Conservation (phyloP, 2,113 vertebrate genomes). For the Dasyornis broadbenti region DNA sequence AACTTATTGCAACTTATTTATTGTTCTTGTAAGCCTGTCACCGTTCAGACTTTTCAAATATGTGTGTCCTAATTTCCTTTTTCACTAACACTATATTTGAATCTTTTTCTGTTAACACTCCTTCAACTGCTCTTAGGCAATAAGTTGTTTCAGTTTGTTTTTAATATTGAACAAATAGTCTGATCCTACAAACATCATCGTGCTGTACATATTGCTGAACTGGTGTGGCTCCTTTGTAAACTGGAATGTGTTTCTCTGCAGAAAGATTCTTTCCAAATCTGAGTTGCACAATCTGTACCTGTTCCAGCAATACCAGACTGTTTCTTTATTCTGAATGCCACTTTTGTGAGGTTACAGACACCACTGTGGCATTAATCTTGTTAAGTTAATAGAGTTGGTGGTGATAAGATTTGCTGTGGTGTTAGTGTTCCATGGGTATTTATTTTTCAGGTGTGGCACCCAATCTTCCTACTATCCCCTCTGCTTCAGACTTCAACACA, state of each 20-base stretch:
- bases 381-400: background rate
- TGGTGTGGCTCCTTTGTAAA: background rate
- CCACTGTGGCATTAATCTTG: background rate
- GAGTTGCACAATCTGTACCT: background rate
- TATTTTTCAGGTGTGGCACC: constrained; percentile 79
- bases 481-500: constrained; percentile 95
- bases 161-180: background rate
- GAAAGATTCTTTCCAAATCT: background rate
- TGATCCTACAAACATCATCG: background rate
- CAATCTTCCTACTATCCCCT: constrained; percentile 94
- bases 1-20: background rate
- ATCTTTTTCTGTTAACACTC: background rate
- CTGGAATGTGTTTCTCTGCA: background rate
- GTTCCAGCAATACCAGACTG: background rate
- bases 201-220: background rate
- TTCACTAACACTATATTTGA: background rate
- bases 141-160: background rate
- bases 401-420: background rate
- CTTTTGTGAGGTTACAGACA: background rate
- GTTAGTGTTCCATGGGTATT: constrained; percentile 44
- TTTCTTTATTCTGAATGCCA: background rate
- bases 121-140: background rate
- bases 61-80: background rate
- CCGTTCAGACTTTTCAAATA: background rate
- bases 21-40: background rate